Base-by-base conservation (phyloP, 2,888 invertebrate genomes). In the Latrodectus hesperus region DNA sequence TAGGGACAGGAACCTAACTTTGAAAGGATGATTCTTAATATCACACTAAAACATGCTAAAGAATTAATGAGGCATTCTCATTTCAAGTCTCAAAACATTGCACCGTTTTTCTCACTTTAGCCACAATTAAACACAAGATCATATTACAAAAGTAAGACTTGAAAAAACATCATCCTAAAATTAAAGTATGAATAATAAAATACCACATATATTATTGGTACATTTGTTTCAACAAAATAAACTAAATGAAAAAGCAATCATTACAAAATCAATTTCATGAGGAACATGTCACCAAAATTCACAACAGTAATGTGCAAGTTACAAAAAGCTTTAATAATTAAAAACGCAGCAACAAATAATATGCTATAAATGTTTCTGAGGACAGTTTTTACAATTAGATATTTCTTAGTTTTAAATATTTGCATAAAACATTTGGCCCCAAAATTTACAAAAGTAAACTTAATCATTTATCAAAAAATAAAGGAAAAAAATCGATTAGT, bases 61-160 rank as follows among this genome's bases (percentile, higher is more conserved):
- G 60, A 60, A 60, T n/a, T 16, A 60, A 16, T 60, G 12, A 60
- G 38, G 38, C 38, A 16, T 60, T 60, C 60, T n/a, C n/a, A 16
- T 60, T 6, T 16, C 60, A 60, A 10, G 60, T 60, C 22, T 52
- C 16, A 77, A 77, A 49, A 51, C 78, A 53, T 78, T 78, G 78
- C 80, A 80, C 64, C 60, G 51, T 49, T 70, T 67, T 64, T 77
- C 68, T 77, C 67, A 77, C 76, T 77, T 14, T 14, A 77, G 22
- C 68, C 26, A 52, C 17, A 60, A n/a, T n/a, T 60, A 60, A 16
- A 38, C 38, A 38, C 6, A 38, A 38, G 38, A 38, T 0, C 38
- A 38, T 38, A 38, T 38, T 38, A 38, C 38, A 38, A 38, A 38
- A 22, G 22, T 38, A 38, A 38, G 38, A 38, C n/a, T n/a, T n/a